These are phyloP conservation scores for Corticium candelabrum DNA, from an alignment of 37 sponge, comb jelly and placozoan genomes.

Conservation along the genomic window DNA sequence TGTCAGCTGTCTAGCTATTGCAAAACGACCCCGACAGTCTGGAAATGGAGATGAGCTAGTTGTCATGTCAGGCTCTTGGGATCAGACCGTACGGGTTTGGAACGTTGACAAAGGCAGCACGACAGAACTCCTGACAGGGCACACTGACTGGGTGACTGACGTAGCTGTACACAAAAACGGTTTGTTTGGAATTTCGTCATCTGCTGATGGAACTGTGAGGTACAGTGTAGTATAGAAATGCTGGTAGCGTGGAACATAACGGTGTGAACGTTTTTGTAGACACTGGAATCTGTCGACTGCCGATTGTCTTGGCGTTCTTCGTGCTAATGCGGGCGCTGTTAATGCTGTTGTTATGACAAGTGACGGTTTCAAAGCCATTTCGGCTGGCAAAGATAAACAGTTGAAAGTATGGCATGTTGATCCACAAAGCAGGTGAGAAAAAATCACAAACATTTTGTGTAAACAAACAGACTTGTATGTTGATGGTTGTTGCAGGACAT, in stretches of 20 bases:
- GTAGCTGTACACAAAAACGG: slow-evolving; percentile 42
- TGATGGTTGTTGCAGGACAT: not conserved
- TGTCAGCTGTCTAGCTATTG: slow-evolving; percentile 27
- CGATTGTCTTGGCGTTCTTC: slow-evolving; percentile 21
- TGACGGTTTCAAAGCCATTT: slow-evolving; percentile 39
- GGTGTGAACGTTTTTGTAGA: no score
- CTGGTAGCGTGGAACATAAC: no score
- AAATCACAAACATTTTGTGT: not conserved
- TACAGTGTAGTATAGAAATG: no score
- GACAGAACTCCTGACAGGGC: slow-evolving; percentile 53
- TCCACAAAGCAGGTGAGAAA: slow-evolving; percentile 44
- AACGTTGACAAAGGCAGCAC: slow-evolving; percentile 38
- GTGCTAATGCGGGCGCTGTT: slow-evolving; percentile 45
- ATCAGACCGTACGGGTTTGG: slow-evolving; percentile 57
- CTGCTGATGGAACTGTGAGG: slow-evolving; percentile 52
- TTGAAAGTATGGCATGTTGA: slow-evolving; percentile 66
- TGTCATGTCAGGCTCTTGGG: slow-evolving; percentile 47
- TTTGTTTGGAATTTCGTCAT: slow-evolving; percentile 43
- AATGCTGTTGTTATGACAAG: slow-evolving; percentile 37
- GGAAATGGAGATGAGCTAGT: not conserved
- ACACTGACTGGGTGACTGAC: slow-evolving; percentile 32
- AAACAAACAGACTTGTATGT: no score
- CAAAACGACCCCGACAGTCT: not conserved
- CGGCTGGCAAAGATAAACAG: slow-evolving; percentile 41
- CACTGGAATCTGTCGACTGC: not conserved